phyloP scores from a whole-genome alignment of 2,888 invertebrate genomes.

The Drosophila emarginata region DNA sequence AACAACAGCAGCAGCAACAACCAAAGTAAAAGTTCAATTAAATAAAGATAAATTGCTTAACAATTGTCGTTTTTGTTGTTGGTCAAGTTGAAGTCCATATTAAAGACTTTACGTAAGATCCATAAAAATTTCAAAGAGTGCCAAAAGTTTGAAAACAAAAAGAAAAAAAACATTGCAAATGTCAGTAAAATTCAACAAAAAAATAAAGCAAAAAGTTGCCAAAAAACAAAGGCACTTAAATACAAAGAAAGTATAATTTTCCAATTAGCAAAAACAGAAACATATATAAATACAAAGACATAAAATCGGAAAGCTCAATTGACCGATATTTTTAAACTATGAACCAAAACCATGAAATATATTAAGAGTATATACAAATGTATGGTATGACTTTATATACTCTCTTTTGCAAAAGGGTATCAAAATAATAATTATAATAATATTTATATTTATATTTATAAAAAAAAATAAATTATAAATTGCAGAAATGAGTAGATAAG shows the following conservation, averaged over 20 bases:
- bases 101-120: constrained; percentile 3
- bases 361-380: too few species aligned
- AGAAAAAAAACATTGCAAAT: constrained; percentile 9
- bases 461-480: not conserved
- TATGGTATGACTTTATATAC: too few species aligned
- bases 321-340: too few species aligned
- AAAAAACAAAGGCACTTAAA: not conserved
- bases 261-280: not conserved
- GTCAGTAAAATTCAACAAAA: not conserved
- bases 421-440: too few species aligned
- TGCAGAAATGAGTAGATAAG: not conserved
- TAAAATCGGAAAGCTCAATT: too few species aligned
- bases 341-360: too few species aligned
- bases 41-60: constrained; percentile 75
- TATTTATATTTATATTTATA: too few species aligned
- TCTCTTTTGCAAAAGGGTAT: too few species aligned
- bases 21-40: constrained; percentile 75
- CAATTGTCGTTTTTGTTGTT: constrained; percentile 55
- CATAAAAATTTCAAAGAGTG: constrained; percentile 11
- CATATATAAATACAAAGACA: too few species aligned
- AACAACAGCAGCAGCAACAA: constrained; percentile 41
- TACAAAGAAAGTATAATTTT: not conserved
- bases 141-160: constrained; percentile 9
- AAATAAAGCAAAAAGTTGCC: too few species aligned
- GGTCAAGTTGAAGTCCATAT: constrained; percentile 15